Evolutionary conservation across 2,888 invertebrate genomes (phyloP).

Genomic region (Stratiomys singularior): DNA sequence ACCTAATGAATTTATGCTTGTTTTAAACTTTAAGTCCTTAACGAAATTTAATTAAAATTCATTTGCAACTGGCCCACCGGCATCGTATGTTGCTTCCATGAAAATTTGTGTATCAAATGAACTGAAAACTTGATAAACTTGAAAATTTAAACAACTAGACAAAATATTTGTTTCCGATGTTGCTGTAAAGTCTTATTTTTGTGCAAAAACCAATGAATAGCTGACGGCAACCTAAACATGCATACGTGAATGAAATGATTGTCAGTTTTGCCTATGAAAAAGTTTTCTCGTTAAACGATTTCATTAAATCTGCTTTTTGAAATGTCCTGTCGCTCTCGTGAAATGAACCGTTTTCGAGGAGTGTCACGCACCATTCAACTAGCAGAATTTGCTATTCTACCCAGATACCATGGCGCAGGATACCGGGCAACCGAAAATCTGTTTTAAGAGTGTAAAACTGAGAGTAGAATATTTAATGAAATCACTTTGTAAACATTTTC

Average conservation of each 20-base stretch:
- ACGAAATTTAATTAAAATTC: no score
- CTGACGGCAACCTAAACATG: neutral
- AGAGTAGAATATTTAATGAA: constrained; percentile 12
- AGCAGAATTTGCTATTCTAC: neutral
- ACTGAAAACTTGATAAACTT: no score
- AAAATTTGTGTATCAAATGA: no score
- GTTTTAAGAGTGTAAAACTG: neutral
- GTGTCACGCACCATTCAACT: constrained; percentile 15
- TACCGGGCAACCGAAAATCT: neutral
- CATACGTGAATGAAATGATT: neutral
- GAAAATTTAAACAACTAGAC: neutral
- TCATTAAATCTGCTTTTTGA: constrained; percentile 41
- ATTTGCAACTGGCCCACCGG: no score
- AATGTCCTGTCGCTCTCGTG: constrained; percentile 14
- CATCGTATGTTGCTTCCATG: no score
- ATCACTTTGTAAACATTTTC: constrained; percentile 36
- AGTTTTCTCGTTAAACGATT: constrained; percentile 34
- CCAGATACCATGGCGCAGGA: neutral
- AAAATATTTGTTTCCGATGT: constrained; percentile 4
- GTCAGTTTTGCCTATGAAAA: neutral
- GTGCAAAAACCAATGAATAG: neutral
- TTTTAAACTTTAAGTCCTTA: no score
- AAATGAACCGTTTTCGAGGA: neutral
- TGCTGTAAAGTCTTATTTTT: constrained; percentile 17
- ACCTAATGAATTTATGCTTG: no score